A percentile compares a stretch with the other conserved stretches of the same genome.
Conservation (phyloP, 1,140 invertebrate genomes). For the Pomacea maculata region DNA sequence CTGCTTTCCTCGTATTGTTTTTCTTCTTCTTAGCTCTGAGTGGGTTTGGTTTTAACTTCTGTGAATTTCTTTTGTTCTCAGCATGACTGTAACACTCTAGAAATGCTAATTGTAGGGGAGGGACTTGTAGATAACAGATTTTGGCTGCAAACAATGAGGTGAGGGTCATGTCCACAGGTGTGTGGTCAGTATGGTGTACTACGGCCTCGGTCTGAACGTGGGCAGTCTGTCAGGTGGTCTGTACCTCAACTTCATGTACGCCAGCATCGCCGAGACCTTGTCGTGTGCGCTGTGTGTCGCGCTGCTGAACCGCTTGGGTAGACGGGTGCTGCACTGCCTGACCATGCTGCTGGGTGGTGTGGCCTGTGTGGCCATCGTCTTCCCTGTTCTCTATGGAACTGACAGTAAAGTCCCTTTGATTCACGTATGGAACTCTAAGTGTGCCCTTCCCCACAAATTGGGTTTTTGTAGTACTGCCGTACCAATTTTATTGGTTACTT, state of each 20-base stretch:
- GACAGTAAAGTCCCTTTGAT: slow-evolving; percentile 28
- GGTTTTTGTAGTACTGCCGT: too few species aligned
- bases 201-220: slow-evolving; percentile 68
- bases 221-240: slow-evolving; percentile 53
- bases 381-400: slow-evolving; percentile 43
- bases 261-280: slow-evolving; percentile 79
- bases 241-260: slow-evolving; percentile 57
- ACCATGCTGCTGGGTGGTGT: slow-evolving; percentile 50
- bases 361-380: slow-evolving; percentile 49
- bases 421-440: too few species aligned
- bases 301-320: slow-evolving; percentile 45
- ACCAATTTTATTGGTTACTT: too few species aligned
- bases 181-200: slow-evolving; percentile 52
- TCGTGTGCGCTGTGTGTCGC: slow-evolving; percentile 62
- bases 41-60: background rate
- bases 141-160: background rate
- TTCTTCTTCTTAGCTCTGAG: background rate
- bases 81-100: too few species aligned
- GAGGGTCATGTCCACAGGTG: slow-evolving; percentile 32
- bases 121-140: background rate
- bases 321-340: slow-evolving; percentile 45
- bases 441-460: too few species aligned
- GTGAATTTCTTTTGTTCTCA: background rate
- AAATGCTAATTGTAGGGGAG: too few species aligned
- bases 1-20: background rate